These are phyloP conservation scores for Maniola hyperantus DNA, from an alignment of 2,888 invertebrate species.

Conservation along the genomic window DNA sequence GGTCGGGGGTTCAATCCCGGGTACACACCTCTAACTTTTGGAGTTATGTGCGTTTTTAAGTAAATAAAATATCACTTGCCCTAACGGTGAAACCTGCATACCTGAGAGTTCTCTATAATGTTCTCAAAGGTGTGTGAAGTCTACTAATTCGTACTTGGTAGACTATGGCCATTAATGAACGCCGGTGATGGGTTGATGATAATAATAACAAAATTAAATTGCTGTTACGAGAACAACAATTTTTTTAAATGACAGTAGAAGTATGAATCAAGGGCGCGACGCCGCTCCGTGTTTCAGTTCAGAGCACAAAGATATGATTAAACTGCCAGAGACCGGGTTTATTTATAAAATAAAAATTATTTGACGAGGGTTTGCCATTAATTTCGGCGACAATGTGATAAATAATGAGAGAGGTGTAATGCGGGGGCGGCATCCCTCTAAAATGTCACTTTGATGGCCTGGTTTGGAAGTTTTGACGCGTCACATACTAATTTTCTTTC, in stretches of 20 bases:
- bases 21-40: too few species aligned
- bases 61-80: too few species aligned
- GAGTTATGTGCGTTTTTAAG: too few species aligned
- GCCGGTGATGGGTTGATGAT: too few species aligned
- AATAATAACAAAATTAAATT: too few species aligned
- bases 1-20: too few species aligned
- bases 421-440: constrained; percentile 67
- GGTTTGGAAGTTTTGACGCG: constrained; percentile 80
- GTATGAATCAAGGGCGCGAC: not conserved
- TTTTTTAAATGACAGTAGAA: constrained; percentile 11
- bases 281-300: constrained; percentile 18
- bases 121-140: too few species aligned
- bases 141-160: too few species aligned
- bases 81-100: too few species aligned
- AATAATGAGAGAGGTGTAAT: constrained; percentile 81
- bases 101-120: too few species aligned
- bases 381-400: constrained; percentile 81
- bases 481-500: constrained; percentile 80
- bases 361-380: constrained; percentile 81
- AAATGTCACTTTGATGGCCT: constrained; percentile 66
- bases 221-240: not conserved
- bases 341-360: constrained; percentile 79
- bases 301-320: constrained; percentile 75
- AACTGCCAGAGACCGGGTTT: constrained; percentile 75
- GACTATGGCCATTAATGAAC: too few species aligned